phyloP scores from a whole-genome alignment of 2,888 invertebrate genomes.

The Acheta domesticus region DNA sequence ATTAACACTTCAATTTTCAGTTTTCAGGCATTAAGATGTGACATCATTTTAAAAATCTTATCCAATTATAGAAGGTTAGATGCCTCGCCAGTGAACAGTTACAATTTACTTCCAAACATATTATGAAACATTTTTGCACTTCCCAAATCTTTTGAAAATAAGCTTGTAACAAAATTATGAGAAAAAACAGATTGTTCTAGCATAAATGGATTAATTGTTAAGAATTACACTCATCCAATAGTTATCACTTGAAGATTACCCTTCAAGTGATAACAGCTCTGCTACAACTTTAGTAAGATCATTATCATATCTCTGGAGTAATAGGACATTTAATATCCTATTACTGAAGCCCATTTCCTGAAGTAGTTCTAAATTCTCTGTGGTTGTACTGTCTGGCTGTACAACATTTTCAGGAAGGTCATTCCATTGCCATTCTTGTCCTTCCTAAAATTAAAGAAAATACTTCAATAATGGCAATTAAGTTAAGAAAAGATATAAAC shows the following conservation, averaged over 20 bases:
- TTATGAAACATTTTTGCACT: too few species aligned
- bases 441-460: constrained; percentile 9
- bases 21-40: too few species aligned
- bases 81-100: too few species aligned
- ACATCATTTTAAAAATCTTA: too few species aligned
- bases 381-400: constrained; percentile 23
- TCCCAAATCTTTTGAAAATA: too few species aligned
- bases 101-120: too few species aligned
- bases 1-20: too few species aligned
- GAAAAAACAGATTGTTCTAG: too few species aligned
- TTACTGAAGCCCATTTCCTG: constrained; percentile 51
- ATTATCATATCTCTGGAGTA: constrained; percentile 48
- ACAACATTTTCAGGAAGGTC: neutral
- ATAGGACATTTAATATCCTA: constrained; percentile 47
- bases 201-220: neutral
- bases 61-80: too few species aligned
- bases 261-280: constrained; percentile 41
- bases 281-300: constrained; percentile 47
- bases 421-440: neutral
- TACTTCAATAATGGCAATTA: neutral
- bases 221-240: neutral
- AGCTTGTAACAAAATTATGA: too few species aligned
- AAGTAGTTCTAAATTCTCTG: constrained; percentile 44
- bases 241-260: neutral
- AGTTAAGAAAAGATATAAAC: neutral